Base-by-base conservation (phyloP, 1,140 invertebrate genomes). In the Lamellibrachia luymesi region DNA sequence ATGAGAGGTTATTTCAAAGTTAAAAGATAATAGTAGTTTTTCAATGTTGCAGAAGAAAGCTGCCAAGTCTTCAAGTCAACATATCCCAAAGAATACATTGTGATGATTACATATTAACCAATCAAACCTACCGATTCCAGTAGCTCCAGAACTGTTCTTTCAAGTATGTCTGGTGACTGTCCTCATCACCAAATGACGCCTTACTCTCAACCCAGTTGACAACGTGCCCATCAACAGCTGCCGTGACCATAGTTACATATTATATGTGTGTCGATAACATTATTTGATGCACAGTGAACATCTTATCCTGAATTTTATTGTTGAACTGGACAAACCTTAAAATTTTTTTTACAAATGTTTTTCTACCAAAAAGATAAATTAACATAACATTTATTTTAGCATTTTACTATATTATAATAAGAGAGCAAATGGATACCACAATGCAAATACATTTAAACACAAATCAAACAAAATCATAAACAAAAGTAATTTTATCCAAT, bases 121-220 rank as follows among this genome's bases (percentile, higher is more conserved):
- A 50, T 91, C 91, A 50, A n/a, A 50, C 25, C 10, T 95, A 98
- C 97, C 98, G 97, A 96, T 99, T 99, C 97, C 98, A 98, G 95
- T 99, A 99, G 95, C 98, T 98, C 94, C 97, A 97, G 94, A 98
- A 97, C 95, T 99, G 98, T 95, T 98, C 98, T 95, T 98, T 98
- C 50, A 98, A 97, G 96, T 99, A 98, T n/a, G 97, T 97, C 90
- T 97, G 97, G 96, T 99, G 98, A 93, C 97, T 97, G 94, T 98
- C 97, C 93, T 97, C 97, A 96, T 98, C 98, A 4, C 98, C 98
- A 97, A 99, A 99, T 64, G 98, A 97, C 13, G 98, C 98, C 97
- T 99, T 99, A 94, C 98, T 99, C 96, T 99, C 99, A 94, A 99
- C 98, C 99, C 98, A 99, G 96, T 99, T 98, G 0, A 99, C 97